Conservation (phyloP, 2,888 invertebrate species). For the Pammene aurita region DNA sequence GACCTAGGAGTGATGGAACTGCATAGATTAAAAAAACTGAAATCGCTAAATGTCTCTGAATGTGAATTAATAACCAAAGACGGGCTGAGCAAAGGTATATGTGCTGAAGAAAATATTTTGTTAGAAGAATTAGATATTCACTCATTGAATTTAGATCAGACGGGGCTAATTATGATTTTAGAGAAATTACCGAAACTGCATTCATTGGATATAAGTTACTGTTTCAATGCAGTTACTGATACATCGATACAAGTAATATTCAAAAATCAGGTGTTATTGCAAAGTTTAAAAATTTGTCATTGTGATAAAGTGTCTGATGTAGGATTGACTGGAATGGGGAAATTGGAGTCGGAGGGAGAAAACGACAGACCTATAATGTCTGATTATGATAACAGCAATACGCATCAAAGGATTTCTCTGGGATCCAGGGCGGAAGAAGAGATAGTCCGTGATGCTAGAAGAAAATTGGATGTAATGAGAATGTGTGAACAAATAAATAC, state of each 20-base stretch:
- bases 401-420: constrained; percentile 78
- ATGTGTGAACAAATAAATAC: constrained; percentile 82
- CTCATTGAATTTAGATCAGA: constrained; percentile 85
- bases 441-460: constrained; percentile 85
- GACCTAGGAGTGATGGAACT: constrained; percentile 84
- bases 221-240: constrained; percentile 88
- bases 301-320: constrained; percentile 88
- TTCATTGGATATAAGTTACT: constrained; percentile 86
- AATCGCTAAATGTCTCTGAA: constrained; percentile 85
- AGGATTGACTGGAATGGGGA: constrained; percentile 87
- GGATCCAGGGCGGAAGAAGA: constrained; percentile 87
- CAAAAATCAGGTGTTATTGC: constrained; percentile 83
- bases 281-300: constrained; percentile 85
- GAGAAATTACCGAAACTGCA: constrained; percentile 82
- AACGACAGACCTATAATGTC: constrained; percentile 67
- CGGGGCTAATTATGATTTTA: constrained; percentile 84
- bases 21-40: constrained; percentile 80
- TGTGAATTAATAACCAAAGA: constrained; percentile 85
- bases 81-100: constrained; percentile 85
- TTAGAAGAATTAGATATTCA: constrained; percentile 83
- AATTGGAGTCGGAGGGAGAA: constrained; percentile 63
- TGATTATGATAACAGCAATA: constrained; percentile 56
- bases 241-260: constrained; percentile 86
- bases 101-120: constrained; percentile 71
- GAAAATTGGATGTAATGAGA: constrained; percentile 85